Base-by-base conservation (phyloP, 2,797 vertebrate genomes). In the Selene dorsalis region DNA sequence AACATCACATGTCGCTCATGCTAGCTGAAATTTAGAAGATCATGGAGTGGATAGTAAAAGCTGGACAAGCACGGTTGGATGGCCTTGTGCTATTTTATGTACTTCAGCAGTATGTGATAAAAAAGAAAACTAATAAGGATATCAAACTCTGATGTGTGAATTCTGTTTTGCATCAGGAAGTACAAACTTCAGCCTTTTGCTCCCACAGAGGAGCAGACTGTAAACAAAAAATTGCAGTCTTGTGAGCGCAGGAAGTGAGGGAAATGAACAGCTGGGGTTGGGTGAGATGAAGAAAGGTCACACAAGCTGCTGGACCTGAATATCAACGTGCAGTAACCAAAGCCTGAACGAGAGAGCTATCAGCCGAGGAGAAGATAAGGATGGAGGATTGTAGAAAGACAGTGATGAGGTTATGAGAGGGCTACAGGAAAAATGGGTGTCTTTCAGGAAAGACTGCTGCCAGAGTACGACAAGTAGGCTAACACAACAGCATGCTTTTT, bases 311-410 rank as follows among this genome's bases (percentile, higher is more conserved):
- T 50, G 26, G 12, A 17, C n/a, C 35, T 30, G 58, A 50, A 57
- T 75, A 32, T 61, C 57, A 75, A 48, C 6, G 28, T 22, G 10
- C 8, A 45, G 52, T 16, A 57, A 61, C 22, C 13, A 75, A 68
- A 50, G 63, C 18, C 3, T 58, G 50, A 69, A 66, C 64, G 57
- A 71, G 20, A 74, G 47, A 71, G 35, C 38, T 47, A 65, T 75
- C 50, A 71, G 43, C 20, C 14, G 30, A 20, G 3, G 38, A 47
- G 16, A 60, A 45, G 10, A 64, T 41, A 16, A 75, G 18, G 30
- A 74, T 32, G 48, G 20, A 59, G 5, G 24, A 59, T 1, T 13
- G 11, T 35, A n/a, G 63, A 75, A 72, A 73, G 68, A 8, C 47
- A 32, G 75, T 56, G 38, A 68, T 14, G 66, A 47, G 35, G 30